A percentile compares a stretch with the other conserved stretches of the same genome.
These are phyloP conservation scores for Scaeva pyrastri DNA, from an alignment of 2,888 invertebrate species.

Conservation along the genomic window DNA sequence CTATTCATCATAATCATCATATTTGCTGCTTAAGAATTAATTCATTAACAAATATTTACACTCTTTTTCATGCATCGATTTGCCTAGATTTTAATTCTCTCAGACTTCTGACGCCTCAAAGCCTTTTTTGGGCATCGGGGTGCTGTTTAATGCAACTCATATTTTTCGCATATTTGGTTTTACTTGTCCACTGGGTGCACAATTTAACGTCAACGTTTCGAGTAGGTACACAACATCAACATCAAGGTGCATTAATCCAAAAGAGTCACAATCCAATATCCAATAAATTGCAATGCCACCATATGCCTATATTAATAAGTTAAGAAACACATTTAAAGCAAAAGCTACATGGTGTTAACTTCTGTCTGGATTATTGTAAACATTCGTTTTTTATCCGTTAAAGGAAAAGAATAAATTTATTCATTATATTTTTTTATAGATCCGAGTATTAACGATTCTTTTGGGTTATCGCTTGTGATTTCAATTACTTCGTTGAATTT, in stretches of 20 bases:
- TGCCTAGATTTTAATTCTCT: not conserved
- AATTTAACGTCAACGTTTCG: constrained; percentile 1
- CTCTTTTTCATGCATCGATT: too few species aligned
- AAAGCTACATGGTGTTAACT: constrained; percentile 42
- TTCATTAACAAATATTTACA: too few species aligned
- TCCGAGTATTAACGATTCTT: not conserved
- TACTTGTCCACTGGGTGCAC: constrained; percentile 33
- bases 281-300: constrained; percentile 32
- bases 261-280: constrained; percentile 21
- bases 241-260: constrained; percentile 31
- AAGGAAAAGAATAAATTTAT: constrained; percentile 46
- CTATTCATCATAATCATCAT: too few species aligned
- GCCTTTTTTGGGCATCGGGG: constrained; percentile 50
- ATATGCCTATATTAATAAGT: constrained; percentile 3
- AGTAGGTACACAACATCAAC: constrained; percentile 1
- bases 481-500: constrained; percentile 19
- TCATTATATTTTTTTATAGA: not conserved
- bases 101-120: constrained; percentile 31
- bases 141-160: constrained; percentile 56
- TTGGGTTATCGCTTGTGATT: constrained; percentile 1
- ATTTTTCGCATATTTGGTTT: constrained; percentile 58
- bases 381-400: constrained; percentile 40
- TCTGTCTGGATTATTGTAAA: constrained; percentile 45
- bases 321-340: constrained; percentile 2
- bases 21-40: too few species aligned